Percentiles rank a stretch among this genome's conserved stretches.
These are phyloP conservation scores for Blennius ocellaris DNA, from an alignment of 2,113 vertebrate species.

Conservation along the genomic window DNA sequence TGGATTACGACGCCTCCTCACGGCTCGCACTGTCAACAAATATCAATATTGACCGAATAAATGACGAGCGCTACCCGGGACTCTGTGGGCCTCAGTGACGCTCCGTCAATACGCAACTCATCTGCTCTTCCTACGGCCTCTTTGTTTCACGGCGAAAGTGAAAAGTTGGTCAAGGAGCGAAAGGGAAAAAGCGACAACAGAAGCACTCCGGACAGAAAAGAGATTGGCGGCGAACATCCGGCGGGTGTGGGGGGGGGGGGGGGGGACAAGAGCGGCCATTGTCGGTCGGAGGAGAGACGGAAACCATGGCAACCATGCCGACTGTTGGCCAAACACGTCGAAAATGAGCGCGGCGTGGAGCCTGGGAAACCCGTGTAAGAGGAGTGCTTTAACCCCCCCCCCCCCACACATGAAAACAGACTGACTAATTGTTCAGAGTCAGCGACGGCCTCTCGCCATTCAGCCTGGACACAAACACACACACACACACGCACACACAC, in stretches of 20 bases:
- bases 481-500: neutral
- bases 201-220: neutral
- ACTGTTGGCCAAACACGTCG: slow-evolving; percentile 67
- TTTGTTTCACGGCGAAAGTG: neutral
- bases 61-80: no score
- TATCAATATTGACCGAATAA: no score
- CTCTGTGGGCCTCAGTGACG: no score
- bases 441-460: slow-evolving; percentile 46
- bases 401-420: slow-evolving; percentile 62
- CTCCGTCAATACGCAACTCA: no score
- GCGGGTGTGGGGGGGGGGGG: no score
- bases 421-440: slow-evolving; percentile 75
- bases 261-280: slow-evolving; percentile 66
- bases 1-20: no score
- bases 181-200: slow-evolving; percentile 3
- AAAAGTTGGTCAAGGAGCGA: neutral
- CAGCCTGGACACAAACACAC: slow-evolving; percentile 34
- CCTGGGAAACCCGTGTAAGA: slow-evolving; percentile 50
- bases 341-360: slow-evolving; percentile 66
- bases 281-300: slow-evolving; percentile 63
- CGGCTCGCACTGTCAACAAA: no score
- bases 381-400: slow-evolving; percentile 40
- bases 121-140: neutral
- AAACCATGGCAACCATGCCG: slow-evolving; percentile 80
- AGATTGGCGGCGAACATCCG: slow-evolving; percentile 43